Conservation (phyloP, 37 sponge, comb jelly and placozoan species). For the Oscarella lobularis region DNA sequence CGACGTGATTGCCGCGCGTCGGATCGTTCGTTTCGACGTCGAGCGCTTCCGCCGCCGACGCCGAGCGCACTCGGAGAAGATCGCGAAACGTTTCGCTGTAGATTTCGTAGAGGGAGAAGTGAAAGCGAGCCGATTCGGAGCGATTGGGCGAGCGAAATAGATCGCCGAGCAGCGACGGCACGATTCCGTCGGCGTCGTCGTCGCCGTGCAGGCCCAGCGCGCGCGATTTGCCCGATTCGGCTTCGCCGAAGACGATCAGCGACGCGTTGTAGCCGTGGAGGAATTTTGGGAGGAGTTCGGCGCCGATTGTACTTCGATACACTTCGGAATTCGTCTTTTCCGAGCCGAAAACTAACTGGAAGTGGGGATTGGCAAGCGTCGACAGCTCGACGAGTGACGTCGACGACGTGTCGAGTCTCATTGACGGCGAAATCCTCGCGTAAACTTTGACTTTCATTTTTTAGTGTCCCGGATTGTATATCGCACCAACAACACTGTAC, state of each 20-base stretch:
- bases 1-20: background rate
- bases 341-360: background rate
- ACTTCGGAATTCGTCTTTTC: background rate
- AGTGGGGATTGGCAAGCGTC: background rate
- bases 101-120: background rate
- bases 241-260: background rate
- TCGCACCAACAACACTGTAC: too few relatives aligned
- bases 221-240: background rate
- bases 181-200: background rate
- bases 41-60: background rate
- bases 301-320: background rate
- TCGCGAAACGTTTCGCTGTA: slow-evolving; percentile 5
- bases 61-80: background rate
- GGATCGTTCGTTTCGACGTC: background rate
- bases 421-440: background rate
- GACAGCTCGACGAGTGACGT: background rate
- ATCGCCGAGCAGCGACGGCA: background rate
- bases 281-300: background rate
- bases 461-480: too few relatives aligned
- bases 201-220: background rate
- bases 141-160: background rate
- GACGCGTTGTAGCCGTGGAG: background rate
- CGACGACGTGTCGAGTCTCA: background rate
- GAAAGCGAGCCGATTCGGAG: background rate
- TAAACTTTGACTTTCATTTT: background rate